These are phyloP conservation scores for Passerina amoena DNA, from an alignment of 2,113 vertebrate genomes.

Conservation along the genomic window DNA sequence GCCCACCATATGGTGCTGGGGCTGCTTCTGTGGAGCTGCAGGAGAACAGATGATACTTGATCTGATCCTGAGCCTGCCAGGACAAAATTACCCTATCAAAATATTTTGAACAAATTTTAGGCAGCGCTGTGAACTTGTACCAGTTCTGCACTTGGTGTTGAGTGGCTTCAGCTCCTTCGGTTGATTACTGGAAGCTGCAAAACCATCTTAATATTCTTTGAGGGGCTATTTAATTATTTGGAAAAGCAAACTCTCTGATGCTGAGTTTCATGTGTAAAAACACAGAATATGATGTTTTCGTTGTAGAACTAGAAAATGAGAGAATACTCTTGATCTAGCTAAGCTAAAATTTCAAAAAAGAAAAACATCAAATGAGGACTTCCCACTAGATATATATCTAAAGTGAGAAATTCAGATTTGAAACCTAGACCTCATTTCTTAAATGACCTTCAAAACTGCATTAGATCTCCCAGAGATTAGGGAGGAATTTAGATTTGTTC, in stretches of 20 bases:
- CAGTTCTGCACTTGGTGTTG: background rate
- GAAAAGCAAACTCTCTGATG: background rate
- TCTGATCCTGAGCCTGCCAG: constrained; percentile 24
- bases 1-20: constrained; percentile 13
- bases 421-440: background rate
- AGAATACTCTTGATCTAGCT: background rate
- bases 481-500: background rate
- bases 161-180: background rate
- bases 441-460: background rate
- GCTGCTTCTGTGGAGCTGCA: constrained; percentile 15
- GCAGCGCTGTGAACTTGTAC: background rate
- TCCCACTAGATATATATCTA: background rate
- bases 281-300: background rate
- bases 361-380: background rate
- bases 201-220: background rate
- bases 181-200: background rate
- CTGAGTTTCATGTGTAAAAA: background rate
- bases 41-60: constrained; percentile 35
- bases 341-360: background rate
- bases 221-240: background rate
- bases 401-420: background rate
- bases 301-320: background rate
- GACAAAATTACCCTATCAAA: constrained; percentile 44
- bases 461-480: background rate
- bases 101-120: constrained; percentile 35